Percentiles rank a stretch among this genome's conserved stretches.
Evolutionary conservation across 2,797 vertebrate species (phyloP).

Genomic region (Garrulus glandarius): DNA sequence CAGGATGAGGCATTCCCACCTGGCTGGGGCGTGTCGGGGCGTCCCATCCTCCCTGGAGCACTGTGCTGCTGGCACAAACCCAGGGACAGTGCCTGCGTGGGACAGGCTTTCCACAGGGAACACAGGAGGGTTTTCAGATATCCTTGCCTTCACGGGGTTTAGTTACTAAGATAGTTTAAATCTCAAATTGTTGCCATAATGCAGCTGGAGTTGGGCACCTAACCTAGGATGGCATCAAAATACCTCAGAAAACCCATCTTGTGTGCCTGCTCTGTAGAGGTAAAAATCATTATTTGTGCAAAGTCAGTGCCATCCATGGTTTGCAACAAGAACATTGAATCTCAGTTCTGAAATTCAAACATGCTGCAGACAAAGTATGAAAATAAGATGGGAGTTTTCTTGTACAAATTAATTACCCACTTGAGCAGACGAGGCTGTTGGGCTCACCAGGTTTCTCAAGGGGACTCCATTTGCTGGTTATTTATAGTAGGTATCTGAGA

Average conservation of each 20-base stretch:
- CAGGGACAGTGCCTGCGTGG: fast-evolving
- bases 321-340: neutral
- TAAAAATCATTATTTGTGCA: neutral
- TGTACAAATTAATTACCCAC: neutral
- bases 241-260: neutral
- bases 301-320: neutral
- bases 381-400: neutral
- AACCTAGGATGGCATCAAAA: neutral
- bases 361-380: neutral
- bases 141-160: neutral
- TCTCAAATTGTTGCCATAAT: neutral
- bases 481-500: neutral
- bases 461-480: neutral
- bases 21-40: neutral
- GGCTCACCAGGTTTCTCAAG: neutral
- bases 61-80: neutral
- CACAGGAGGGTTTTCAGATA: neutral
- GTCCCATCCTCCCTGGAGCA: neutral
- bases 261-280: neutral
- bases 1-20: neutral
- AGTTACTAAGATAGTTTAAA: neutral
- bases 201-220: neutral
- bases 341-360: neutral
- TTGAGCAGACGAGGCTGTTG: neutral
- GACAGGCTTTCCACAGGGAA: neutral